Percentiles rank a stretch among this genome's conserved stretches.
These are phyloP conservation scores for Perca flavescens DNA, from an alignment of 2,113 vertebrate species.

Conservation along the genomic window DNA sequence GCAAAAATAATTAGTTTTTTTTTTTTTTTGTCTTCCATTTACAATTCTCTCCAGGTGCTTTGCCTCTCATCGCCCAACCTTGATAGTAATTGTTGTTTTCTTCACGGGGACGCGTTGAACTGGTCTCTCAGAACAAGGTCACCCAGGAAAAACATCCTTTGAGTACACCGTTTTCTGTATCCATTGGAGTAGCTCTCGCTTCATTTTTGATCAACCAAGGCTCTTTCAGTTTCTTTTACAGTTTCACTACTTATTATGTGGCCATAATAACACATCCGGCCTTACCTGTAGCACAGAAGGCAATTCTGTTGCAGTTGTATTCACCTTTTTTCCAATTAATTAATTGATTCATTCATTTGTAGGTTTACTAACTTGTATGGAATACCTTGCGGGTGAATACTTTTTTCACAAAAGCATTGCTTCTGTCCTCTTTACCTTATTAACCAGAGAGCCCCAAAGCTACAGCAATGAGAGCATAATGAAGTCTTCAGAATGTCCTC, in stretches of 20 bases:
- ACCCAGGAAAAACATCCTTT: conserved; percentile 9
- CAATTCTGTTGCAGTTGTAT: neutral
- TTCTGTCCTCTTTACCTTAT: neutral
- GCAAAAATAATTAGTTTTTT: neutral
- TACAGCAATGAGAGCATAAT: neutral
- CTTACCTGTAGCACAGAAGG: neutral
- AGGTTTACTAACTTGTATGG: neutral
- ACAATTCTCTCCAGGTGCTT: conserved; percentile 27
- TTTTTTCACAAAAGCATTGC: neutral
- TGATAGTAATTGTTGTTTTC: conserved; percentile 40
- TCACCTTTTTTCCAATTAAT: neutral
- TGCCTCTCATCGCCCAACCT: conserved; percentile 20
- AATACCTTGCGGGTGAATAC: neutral
- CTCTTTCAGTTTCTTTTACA: conserved; percentile 13
- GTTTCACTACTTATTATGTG: conserved; percentile 3
- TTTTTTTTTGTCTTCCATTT: neutral
- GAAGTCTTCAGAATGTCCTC: conserved; percentile 1
- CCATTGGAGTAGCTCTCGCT: conserved; percentile 2
- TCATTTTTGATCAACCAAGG: neutral
- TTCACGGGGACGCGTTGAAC: conserved; percentile 28
- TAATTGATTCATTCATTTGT: neutral
- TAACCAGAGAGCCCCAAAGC: neutral
- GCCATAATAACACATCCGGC: neutral
- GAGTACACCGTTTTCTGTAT: neutral
- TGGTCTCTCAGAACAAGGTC: conserved; percentile 34